Evolutionary conservation across 2,797 vertebrate species (phyloP).

Genomic region (Semaprochilodus insignis): DNA sequence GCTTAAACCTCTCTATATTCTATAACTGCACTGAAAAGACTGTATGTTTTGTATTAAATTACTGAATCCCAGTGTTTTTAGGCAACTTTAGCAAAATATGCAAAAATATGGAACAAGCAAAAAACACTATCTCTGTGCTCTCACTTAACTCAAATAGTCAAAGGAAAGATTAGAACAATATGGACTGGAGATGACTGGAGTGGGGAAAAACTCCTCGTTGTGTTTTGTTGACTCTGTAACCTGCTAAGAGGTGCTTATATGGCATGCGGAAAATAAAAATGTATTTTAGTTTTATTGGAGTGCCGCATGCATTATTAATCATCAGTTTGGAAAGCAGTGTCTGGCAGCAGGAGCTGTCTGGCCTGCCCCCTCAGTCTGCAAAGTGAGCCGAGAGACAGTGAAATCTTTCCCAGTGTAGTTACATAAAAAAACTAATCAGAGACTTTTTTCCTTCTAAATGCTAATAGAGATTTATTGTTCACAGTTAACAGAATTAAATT

Average conservation of each 20-base stretch:
- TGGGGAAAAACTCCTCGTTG: constrained; percentile 59
- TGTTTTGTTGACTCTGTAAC: constrained; percentile 66
- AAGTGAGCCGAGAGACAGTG: constrained; percentile 3
- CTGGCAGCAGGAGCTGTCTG: constrained; percentile 28
- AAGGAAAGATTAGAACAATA: background rate
- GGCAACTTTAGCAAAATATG: no score
- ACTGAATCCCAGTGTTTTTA: background rate
- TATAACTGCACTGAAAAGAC: background rate
- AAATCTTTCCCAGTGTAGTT: constrained; percentile 46
- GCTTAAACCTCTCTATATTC: background rate
- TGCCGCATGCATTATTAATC: constrained; percentile 66
- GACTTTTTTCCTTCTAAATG: background rate
- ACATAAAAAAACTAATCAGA: constrained; percentile 22
- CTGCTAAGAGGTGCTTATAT: constrained; percentile 52
- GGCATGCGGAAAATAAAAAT: constrained; percentile 53
- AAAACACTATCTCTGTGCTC: background rate
- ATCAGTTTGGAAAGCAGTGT: constrained; percentile 51
- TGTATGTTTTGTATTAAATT: background rate
- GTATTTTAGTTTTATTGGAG: constrained; percentile 62
- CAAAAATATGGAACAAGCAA: background rate
- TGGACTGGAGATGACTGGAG: background rate
- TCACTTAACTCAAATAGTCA: constrained; percentile 19
- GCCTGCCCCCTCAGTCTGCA: background rate
- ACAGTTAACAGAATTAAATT: background rate
- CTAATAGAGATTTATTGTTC: background rate